These are phyloP conservation scores for Ceyx melanurus DNA, from an alignment of 2,113 vertebrate genomes.

Conservation along the genomic window DNA sequence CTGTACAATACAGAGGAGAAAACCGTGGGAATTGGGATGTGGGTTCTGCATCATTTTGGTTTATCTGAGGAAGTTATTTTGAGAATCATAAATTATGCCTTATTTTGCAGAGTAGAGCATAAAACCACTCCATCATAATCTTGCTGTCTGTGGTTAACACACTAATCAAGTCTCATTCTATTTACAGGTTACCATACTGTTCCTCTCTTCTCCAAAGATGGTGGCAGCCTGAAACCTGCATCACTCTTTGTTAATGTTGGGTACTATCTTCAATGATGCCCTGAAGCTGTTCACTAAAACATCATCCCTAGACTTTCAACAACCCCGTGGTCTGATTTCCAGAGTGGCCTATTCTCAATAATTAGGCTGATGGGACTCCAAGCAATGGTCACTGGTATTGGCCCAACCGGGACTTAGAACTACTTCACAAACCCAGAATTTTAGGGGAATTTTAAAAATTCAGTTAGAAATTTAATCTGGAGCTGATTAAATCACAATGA, in stretches of 20 bases:
- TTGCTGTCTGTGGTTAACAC: background rate
- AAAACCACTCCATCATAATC: background rate
- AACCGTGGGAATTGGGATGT: background rate
- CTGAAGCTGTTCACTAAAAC: conserved; percentile 67
- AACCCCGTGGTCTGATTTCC: background rate
- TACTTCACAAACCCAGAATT: background rate
- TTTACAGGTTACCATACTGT: conserved; percentile 84
- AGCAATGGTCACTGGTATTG: background rate
- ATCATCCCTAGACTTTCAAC: background rate
- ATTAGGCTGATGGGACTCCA: background rate
- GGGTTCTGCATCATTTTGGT: background rate
- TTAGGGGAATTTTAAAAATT: background rate
- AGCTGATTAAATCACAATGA: background rate
- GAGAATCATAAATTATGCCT: background rate
- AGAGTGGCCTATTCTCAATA: background rate
- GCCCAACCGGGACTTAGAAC: background rate
- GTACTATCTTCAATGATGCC: conserved; percentile 40
- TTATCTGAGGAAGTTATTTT: background rate
- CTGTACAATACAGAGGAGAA: background rate
- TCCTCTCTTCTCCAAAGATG: conserved; percentile 77
- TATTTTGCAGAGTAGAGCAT: background rate
- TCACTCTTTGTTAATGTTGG: conserved; percentile 82
- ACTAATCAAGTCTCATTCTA: background rate
- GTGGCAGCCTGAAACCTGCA: conserved; percentile 77
- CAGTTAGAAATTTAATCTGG: background rate